These are phyloP conservation scores for Callorhinus ursinus DNA, from an alignment of 2,113 vertebrate species.

Conservation along the genomic window DNA sequence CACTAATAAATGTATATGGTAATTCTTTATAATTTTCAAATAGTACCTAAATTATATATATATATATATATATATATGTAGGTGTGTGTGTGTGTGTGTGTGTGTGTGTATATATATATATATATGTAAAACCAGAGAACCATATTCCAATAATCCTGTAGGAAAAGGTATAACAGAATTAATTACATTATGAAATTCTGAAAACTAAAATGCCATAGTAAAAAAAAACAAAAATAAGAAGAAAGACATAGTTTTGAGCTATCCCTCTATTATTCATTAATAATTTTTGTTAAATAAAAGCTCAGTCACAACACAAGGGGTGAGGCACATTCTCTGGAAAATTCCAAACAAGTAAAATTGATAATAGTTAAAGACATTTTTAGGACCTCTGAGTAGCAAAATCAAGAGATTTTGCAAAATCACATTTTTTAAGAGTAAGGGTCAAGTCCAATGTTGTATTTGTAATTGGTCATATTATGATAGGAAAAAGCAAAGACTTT, in stretches of 20 bases:
- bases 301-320: neutral
- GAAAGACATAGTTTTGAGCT: neutral
- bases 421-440: neutral
- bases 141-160: neutral
- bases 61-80: neutral
- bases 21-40: conserved; percentile 20
- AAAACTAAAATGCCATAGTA: neutral
- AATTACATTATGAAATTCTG: neutral
- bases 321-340: neutral
- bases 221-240: neutral
- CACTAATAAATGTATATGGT: neutral
- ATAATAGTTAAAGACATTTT: neutral
- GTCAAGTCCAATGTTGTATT: neutral
- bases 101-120: neutral
- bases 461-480: neutral
- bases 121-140: neutral
- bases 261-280: conserved; percentile 11
- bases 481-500: conserved; percentile 4
- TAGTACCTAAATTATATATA: neutral
- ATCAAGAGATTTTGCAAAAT: neutral
- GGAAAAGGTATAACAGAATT: neutral
- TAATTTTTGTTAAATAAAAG: neutral
- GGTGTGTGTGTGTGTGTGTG: no score
- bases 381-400: neutral
- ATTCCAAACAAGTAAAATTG: neutral